These are phyloP conservation scores for Enteromius fasciolatus DNA, from an alignment of 2,797 vertebrate species.

Conservation along the genomic window DNA sequence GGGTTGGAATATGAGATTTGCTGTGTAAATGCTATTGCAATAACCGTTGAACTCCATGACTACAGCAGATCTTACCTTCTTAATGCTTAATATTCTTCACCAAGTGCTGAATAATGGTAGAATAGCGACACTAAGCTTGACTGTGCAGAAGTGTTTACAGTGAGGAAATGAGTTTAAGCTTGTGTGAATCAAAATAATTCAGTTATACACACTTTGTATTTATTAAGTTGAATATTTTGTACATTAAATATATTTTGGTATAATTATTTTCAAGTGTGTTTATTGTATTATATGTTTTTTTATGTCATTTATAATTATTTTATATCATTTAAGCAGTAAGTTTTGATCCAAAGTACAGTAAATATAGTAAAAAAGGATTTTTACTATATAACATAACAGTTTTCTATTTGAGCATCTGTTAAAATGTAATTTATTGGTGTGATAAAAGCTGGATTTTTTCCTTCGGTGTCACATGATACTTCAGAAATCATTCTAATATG, in stretches of 20 bases:
- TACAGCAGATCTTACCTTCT: not conserved
- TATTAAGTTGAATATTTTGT: not conserved
- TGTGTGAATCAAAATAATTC: not conserved
- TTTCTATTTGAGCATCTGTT: too few species aligned
- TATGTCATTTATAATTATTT: too few species aligned
- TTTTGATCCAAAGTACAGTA: too few species aligned
- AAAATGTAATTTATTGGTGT: too few species aligned
- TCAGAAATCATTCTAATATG: too few species aligned
- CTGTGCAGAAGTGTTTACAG: not conserved
- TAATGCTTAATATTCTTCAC: not conserved
- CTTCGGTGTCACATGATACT: too few species aligned
- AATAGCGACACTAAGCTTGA: not conserved
- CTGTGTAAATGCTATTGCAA: conserved; percentile 55
- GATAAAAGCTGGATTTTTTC: too few species aligned
- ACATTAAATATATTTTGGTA: too few species aligned
- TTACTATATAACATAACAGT: too few species aligned
- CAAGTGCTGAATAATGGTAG: not conserved
- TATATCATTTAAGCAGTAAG: too few species aligned
- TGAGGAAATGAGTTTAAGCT: not conserved
- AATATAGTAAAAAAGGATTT: too few species aligned
- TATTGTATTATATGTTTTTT: not conserved
- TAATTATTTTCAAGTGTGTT: not conserved
- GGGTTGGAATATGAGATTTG: conserved; percentile 46
- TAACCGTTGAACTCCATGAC: conserved; percentile 3
- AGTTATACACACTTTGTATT: not conserved